These are phyloP conservation scores for Scaptomyza flava DNA, from an alignment of 2,888 invertebrate genomes.

Conservation along the genomic window DNA sequence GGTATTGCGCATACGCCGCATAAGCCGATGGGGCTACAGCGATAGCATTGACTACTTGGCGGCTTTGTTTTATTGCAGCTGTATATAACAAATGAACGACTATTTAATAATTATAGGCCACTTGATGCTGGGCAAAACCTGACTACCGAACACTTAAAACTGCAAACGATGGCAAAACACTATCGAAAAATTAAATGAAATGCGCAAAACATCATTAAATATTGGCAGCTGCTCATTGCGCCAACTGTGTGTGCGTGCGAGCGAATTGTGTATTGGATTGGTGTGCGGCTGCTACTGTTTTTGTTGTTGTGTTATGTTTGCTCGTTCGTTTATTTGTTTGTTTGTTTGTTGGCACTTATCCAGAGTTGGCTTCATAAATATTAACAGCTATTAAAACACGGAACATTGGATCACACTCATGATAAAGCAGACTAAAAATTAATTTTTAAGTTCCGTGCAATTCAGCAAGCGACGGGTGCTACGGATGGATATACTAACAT, in stretches of 20 bases:
- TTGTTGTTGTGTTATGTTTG: conserved; percentile 4
- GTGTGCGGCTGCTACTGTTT: conserved; percentile 9
- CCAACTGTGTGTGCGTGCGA: conserved; percentile 30
- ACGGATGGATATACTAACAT: conserved; percentile 1
- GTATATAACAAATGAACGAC: conserved; percentile 35
- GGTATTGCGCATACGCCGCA: conserved; percentile 19
- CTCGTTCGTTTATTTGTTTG: too few relatives aligned
- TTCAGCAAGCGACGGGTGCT: conserved; percentile 44
- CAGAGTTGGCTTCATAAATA: conserved; percentile 70
- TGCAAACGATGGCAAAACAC: conserved; percentile 8
- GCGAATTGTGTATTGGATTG: conserved; percentile 26
- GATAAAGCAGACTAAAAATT: conserved; percentile 54
- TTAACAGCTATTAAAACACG: conserved; percentile 74
- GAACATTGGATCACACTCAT: conserved; percentile 28
- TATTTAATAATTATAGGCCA: conserved; percentile 64
- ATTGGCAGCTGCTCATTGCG: conserved; percentile 62
- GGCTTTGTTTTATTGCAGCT: conserved; percentile 3
- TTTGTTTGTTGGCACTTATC: conserved; percentile 40
- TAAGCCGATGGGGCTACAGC: neutral
- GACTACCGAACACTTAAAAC: conserved; percentile 8
- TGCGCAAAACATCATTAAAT: conserved; percentile 58
- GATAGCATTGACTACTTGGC: conserved; percentile 15
- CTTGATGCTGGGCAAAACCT: conserved; percentile 41
- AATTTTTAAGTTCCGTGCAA: conserved; percentile 74
- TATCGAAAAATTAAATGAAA: conserved; percentile 42